These are phyloP conservation scores for Tethea ocularis DNA, from an alignment of 2,888 invertebrate genomes.

Conservation along the genomic window DNA sequence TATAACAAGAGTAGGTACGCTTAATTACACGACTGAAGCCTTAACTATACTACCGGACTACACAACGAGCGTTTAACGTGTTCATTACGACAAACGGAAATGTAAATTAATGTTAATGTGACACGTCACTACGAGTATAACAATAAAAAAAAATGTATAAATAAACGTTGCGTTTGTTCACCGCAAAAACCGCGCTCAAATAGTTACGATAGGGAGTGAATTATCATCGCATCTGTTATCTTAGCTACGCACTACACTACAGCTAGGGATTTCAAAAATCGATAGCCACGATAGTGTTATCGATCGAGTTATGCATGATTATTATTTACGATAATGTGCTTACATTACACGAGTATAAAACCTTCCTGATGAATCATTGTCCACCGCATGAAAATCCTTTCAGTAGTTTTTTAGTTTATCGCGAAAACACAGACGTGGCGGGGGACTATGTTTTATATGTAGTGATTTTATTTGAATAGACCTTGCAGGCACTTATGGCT, in stretches of 20 bases:
- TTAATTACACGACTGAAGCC: not conserved
- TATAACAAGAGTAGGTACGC: not conserved
- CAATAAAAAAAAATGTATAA: conserved; percentile 32
- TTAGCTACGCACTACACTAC: not conserved
- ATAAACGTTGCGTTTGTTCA: conserved; percentile 35
- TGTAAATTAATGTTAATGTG: conserved; percentile 69
- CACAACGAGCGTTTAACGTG: conserved; percentile 39
- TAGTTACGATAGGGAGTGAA: not conserved
- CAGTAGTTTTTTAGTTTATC: no score
- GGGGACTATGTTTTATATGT: no score
- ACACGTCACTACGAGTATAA: conserved; percentile 62
- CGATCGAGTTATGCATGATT: not conserved
- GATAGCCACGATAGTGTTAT: not conserved
- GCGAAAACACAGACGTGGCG: no score
- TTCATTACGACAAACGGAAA: conserved; percentile 61
- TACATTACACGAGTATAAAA: not conserved
- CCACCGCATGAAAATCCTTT: no score
- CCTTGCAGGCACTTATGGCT: no score
- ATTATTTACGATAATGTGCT: not conserved
- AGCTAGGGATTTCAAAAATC: not conserved
- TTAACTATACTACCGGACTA: conserved; percentile 24
- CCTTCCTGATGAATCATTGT: no score
- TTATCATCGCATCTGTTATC: not conserved
- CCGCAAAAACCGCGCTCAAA: conserved; percentile 1
- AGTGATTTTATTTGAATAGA: no score